These are phyloP conservation scores for Blennius ocellaris DNA, from an alignment of 2,113 vertebrate genomes.

Conservation along the genomic window DNA sequence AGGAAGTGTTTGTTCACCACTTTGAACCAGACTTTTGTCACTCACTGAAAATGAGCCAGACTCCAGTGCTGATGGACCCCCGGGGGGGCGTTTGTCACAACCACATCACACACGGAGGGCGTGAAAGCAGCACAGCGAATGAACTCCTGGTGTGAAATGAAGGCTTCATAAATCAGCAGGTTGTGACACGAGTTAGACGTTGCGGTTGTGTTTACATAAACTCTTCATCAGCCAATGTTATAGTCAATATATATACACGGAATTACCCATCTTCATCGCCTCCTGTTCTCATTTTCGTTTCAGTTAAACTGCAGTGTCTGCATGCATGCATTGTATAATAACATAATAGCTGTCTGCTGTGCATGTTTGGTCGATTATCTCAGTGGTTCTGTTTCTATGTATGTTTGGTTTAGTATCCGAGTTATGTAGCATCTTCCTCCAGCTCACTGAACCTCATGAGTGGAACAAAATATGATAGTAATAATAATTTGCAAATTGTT, in stretches of 20 bases:
- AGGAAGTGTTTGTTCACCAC: too few relatives aligned
- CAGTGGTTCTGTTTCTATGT: too few relatives aligned
- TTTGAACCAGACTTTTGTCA: slow-evolving; percentile 8
- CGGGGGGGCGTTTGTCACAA: slow-evolving; percentile 12
- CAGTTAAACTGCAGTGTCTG: too few relatives aligned
- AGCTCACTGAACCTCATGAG: too few relatives aligned
- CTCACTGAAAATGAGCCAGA: slow-evolving; percentile 1
- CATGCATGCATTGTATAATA: too few relatives aligned
- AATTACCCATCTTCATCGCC: neutral
- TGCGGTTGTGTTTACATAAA: neutral
- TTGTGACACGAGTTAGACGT: slow-evolving; percentile 10
- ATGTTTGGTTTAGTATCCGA: too few relatives aligned
- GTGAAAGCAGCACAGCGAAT: slow-evolving; percentile 29
- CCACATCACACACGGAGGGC: slow-evolving; percentile 7
- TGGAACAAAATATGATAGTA: too few relatives aligned
- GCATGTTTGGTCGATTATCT: too few relatives aligned
- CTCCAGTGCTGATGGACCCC: neutral
- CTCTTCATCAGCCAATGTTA: neutral
- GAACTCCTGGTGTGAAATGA: slow-evolving; percentile 19
- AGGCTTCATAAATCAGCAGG: slow-evolving; percentile 21
- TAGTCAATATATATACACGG: neutral
- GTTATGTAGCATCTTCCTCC: too few relatives aligned
- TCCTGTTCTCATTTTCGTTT: neutral
- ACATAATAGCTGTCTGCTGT: too few relatives aligned
- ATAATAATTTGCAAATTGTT: too few relatives aligned